Evolutionary conservation across 1,140 invertebrate species (phyloP), one percentile per base, ranked within the genome.

Genomic region (Harlomillsia oculata): DNA sequence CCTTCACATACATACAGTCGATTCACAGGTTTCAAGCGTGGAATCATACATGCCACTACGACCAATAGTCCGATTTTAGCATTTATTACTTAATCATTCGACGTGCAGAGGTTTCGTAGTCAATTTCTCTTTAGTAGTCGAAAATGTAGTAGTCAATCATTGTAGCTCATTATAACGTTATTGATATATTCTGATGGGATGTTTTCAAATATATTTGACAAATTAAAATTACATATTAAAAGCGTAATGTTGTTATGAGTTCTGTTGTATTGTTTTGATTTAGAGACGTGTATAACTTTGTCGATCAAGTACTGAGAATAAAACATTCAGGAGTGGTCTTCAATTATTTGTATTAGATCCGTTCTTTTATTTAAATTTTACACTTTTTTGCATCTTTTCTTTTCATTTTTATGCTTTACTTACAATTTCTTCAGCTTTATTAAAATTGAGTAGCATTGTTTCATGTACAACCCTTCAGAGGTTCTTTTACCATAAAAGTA

Each of bases 101-200:
- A n/a, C n/a, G n/a, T n/a, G n/a, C n/a, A n/a, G n/a, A n/a, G n/a
- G n/a, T n/a, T n/a, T n/a, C n/a, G n/a, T n/a, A n/a, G n/a, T n/a
- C 36, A 46, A 44, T 55, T 20, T 45, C 36, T 23, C 29, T 46
- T 20, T 30, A 30, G 40, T 45, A 45, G 43, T 44, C 30, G 36
- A 55, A 55, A 40, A 36, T 34, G 18, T 44, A 45, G 55, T 57
- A 57, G 55, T 52, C 56, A 52, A 52, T 49, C 56, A 58, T 36
- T 52, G 49, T 58, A 52, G 49, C 30, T 52, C 40, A 36, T 45
- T 44, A 58, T 52, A 45, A 58, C 26, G 30, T 32, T 52, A 46
- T 50, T n/a, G 29, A 41, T 53, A 36, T 40, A 28, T 20, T 29
- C 30, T 40, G 43, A 36, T 11, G 18, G 11, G 30, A 28, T 21